Conservation (phyloP, 2,797 vertebrate species). For the Chrysocyon brachyurus region DNA sequence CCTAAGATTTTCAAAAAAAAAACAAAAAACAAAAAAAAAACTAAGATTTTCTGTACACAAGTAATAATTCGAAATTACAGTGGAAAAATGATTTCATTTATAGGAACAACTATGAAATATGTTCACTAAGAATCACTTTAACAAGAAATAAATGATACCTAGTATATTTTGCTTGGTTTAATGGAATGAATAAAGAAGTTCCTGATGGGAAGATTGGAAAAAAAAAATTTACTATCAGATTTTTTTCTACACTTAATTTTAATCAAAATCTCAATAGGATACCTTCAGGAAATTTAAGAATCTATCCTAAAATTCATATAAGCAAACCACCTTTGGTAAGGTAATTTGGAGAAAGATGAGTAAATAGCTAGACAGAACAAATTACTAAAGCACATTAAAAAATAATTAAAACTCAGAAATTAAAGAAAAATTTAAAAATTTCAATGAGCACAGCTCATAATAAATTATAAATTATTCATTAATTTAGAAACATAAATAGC, state of each 20-base stretch:
- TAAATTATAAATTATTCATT: slow-evolving; percentile 18
- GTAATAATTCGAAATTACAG: slow-evolving; percentile 11
- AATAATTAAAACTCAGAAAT: slow-evolving; percentile 44
- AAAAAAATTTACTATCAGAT: not conserved
- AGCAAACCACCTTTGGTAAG: not conserved
- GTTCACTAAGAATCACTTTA: not conserved
- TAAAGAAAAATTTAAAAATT: slow-evolving; percentile 44
- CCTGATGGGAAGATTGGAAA: not conserved
- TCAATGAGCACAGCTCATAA: not conserved
- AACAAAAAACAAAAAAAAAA: not conserved
- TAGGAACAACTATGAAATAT: not conserved
- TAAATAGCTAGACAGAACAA: not conserved
- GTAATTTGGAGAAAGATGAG: slow-evolving; percentile 10
- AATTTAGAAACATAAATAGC: not conserved
- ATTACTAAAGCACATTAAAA: not conserved
- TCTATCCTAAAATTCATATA: slow-evolving; percentile 18
- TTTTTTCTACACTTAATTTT: not conserved
- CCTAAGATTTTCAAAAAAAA: not conserved
- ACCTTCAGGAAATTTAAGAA: slow-evolving; percentile 5
- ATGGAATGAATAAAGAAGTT: not conserved
- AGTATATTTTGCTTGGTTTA: not conserved
- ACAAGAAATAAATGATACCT: not conserved
- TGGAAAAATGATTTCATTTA: not conserved
- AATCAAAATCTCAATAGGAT: not conserved
- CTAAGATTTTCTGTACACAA: not conserved